Conservation (phyloP, 2,113 vertebrate genomes). For the Chionis minor region DNA sequence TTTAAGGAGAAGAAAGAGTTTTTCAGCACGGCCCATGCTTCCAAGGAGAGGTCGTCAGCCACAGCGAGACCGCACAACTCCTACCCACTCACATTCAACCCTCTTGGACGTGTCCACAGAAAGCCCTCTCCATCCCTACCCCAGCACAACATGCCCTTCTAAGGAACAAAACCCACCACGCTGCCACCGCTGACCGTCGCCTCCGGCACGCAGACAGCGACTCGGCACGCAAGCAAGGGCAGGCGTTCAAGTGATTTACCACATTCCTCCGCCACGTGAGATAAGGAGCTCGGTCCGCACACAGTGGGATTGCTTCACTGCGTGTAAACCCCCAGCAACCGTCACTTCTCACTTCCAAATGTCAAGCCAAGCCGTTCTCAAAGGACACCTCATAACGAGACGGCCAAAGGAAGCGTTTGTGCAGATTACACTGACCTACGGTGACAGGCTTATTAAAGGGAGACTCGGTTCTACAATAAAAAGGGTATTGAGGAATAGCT, state of each 20-base stretch:
- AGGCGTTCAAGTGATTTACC: accelerated
- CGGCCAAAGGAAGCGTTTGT: neutral
- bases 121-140: neutral
- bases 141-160: neutral
- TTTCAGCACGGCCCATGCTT: neutral
- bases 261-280: neutral
- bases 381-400: neutral
- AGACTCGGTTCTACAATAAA: neutral
- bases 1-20: neutral
- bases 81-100: accelerated
- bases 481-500: neutral
- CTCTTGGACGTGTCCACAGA: neutral
- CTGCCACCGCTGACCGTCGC: neutral
- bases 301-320: accelerated
- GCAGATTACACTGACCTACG: neutral
- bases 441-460: neutral
- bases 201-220: accelerated
- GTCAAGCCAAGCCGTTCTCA: neutral
- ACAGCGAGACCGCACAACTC: neutral
- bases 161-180: neutral
- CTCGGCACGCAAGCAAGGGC: neutral
- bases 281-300: neutral
- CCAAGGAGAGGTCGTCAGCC: neutral
- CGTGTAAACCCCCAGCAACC: neutral
- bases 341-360: neutral